Percentiles rank a stretch among this genome's conserved stretches.
Conservation (phyloP, 2,113 vertebrate genomes). For the Petrocephalus microphthalmus region DNA sequence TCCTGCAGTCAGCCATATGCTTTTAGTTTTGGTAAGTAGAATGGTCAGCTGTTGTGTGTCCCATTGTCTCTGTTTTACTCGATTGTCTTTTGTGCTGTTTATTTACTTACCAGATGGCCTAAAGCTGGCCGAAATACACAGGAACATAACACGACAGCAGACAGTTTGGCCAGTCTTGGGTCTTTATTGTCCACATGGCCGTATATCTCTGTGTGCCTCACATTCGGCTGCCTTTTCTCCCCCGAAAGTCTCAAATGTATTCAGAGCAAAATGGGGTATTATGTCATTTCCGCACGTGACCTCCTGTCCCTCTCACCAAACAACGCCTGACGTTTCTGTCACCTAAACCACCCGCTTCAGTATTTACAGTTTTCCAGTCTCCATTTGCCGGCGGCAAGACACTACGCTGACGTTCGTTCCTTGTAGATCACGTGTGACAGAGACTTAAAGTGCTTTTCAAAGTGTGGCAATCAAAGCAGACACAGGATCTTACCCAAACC, state of each 20-base stretch:
- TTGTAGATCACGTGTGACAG: background rate
- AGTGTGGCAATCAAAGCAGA: background rate
- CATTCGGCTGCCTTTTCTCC: background rate
- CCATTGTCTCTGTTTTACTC: background rate
- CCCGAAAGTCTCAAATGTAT: background rate
- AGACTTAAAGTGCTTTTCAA: background rate
- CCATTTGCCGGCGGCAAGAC: background rate
- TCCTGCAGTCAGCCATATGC: background rate
- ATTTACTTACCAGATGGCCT: background rate
- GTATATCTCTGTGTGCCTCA: background rate
- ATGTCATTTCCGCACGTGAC: background rate
- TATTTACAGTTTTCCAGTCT: background rate
- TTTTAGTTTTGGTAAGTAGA: background rate
- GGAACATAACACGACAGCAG: conserved; percentile 12
- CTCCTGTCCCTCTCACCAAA: background rate
- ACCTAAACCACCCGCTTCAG: background rate
- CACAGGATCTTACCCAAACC: background rate
- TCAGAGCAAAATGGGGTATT: background rate
- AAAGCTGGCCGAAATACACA: background rate
- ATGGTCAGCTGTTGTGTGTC: background rate
- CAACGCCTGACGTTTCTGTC: background rate
- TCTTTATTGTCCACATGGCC: background rate
- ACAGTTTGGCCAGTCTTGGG: background rate
- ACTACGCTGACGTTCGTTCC: background rate
- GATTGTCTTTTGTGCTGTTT: background rate